Evolutionary conservation across 1,140 invertebrate species (phyloP).

Genomic region (Homalodisca vitripennis): DNA sequence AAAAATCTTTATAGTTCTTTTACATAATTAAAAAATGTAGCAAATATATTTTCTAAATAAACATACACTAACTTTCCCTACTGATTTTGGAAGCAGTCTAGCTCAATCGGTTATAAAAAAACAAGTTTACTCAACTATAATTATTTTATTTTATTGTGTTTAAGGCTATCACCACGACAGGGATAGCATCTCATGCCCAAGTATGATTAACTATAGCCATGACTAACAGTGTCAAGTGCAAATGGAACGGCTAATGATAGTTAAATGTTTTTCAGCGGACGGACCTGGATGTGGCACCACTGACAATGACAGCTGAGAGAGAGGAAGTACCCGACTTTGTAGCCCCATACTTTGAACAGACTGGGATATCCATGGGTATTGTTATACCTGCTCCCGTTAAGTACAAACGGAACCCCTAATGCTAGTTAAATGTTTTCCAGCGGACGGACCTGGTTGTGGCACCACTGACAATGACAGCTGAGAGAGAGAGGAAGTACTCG

Average conservation of each 20-base stretch:
- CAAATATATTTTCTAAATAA: too few species aligned
- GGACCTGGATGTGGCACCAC: conserved; percentile 79
- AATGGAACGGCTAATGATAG: conserved; percentile 16
- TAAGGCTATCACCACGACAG: not conserved
- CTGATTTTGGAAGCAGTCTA: not conserved
- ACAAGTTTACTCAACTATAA: not conserved
- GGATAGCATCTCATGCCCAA: not conserved
- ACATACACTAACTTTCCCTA: too few species aligned
- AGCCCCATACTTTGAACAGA: conserved; percentile 87
- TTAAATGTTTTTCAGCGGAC: conserved; percentile 62
- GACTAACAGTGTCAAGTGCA: not conserved
- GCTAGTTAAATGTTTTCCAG: too few species aligned
- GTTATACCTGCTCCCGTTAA: too few species aligned
- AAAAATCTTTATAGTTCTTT: too few species aligned
- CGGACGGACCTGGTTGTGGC: conserved; percentile 86
- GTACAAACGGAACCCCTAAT: too few species aligned
- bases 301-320: conserved; percentile 90
- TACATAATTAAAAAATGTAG: too few species aligned
- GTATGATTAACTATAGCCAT: conserved; percentile 31
- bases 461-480: conserved; percentile 87
- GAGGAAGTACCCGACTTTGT: conserved; percentile 94
- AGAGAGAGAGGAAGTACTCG: conserved; percentile 91
- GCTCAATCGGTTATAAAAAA: not conserved
- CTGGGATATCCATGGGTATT: conserved; percentile 82
- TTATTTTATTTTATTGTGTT: not conserved